Evolutionary conservation across 2,797 vertebrate genomes (phyloP), one percentile per base, ranked within the genome.

Genomic region (Anguilla marmorata): DNA sequence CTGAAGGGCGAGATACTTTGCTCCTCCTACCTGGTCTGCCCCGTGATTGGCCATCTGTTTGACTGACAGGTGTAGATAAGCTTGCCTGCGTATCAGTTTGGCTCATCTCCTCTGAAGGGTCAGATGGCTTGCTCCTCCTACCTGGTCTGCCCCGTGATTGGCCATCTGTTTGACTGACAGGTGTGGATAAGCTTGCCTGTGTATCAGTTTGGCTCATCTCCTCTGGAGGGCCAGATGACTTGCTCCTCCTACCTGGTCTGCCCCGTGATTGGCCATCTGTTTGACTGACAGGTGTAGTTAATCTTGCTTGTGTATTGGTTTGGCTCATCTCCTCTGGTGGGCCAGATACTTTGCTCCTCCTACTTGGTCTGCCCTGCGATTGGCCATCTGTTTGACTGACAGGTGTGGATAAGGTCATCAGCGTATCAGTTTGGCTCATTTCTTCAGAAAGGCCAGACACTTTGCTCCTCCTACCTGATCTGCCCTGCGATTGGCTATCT

Each of bases 251-350:
- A 48, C 69, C 41, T 1, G 19, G 52, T 48, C 50, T 85, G 33
- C 85, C 86, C 84, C 88, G 86, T 2, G 91, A 88, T 63, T 93
- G 91, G n/a, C 74, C 93, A n/a, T 94, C 92, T 1, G 30, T 76
- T 86, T 88, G 1, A 92, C 91, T 19, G 87, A 90, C 0, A 89
- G 83, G 52, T 92, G 91, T 3, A 87, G 76, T n/a, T 30, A 19
- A 45, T 2, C 0, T n/a, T 2, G 37, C 72, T 58, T 74, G 90
- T 0, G 74, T 0, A 66, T 91, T 90, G 0, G 52, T 91, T 86
- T 93, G 93, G 56, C 91, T 91, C 69, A 30, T 33, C 9, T 76
- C 89, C 89, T 88, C 85, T 50, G 48, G 7, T n/a, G 87, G 90
- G 37, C 74, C 41, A 2, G 60, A 33, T 2, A 52, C 12, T 69